Conservation (phyloP, 1,140 invertebrate species). For the Homalodisca vitripennis region DNA sequence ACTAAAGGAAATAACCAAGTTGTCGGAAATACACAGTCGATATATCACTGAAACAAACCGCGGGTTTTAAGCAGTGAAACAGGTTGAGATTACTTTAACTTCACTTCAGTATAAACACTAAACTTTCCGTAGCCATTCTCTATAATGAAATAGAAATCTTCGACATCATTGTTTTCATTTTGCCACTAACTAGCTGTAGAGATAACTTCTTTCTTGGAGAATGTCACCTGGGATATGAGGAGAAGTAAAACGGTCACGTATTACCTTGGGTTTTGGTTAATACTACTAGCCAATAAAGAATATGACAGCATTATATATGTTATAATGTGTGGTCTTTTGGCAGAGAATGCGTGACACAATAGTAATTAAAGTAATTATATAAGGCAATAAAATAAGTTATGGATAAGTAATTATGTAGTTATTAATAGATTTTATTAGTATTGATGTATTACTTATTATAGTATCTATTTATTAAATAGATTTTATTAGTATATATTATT, state of each 20-base stretch:
- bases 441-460: too few species aligned
- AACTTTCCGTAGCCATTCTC: not conserved
- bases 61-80: not conserved
- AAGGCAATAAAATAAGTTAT: too few species aligned
- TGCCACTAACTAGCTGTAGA: not conserved
- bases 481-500: too few species aligned
- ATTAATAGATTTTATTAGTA: too few species aligned
- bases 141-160: not conserved
- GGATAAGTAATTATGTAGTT: too few species aligned
- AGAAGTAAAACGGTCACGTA: not conserved
- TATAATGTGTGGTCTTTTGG: too few species aligned
- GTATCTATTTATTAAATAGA: too few species aligned
- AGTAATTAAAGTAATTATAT: too few species aligned
- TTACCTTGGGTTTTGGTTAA: not conserved
- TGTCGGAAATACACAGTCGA: not conserved
- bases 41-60: not conserved
- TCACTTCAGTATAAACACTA: not conserved
- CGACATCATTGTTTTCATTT: not conserved
- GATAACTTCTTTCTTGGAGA: not conserved
- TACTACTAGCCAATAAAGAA: slow-evolving; percentile 9
- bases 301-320: too few species aligned
- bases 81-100: not conserved
- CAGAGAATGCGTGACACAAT: too few species aligned
- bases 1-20: not conserved
- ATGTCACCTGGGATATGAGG: not conserved